Evolutionary conservation across 2,113 vertebrate species (phyloP), one percentile per base, ranked within the genome.

Genomic region (Nesoenas mayeri): DNA sequence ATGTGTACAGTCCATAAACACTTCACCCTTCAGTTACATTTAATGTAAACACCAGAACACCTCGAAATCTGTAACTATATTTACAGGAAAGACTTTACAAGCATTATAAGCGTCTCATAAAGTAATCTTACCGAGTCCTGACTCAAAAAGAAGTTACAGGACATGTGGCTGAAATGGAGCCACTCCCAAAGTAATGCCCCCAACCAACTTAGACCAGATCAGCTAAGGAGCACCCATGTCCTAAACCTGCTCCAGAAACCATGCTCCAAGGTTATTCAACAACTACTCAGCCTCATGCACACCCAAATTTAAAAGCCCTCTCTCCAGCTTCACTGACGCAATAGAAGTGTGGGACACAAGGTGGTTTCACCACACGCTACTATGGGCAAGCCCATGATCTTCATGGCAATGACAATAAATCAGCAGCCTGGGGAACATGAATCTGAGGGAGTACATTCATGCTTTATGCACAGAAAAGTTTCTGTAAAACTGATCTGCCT

Each of bases 391-490:
- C 54, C 20, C 31, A 51, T 5, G 36, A 62, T 4, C 48, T 58
- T 42, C 28, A 80, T 21, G 40, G 34, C 26, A 36, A 29, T 3
- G 12, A 47, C 22, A 64, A 3, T 5, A 70, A 48, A 31, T 28
- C 13, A 2, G 50, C 18, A 6, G 29, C 36, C 51, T 28, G 3
- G 11, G 24, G 51, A 88, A 44, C 1, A 56, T 0, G 0, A 1
- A 1, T 40, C 58, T 36, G 25, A 71, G 4, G 48, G 24, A 87
- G 13, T 36, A 36, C 13, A 5, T 9, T 70, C 50, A n/a, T 2
- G 15, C 48, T 54, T 42, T 1, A 58, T 4, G 34, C 28, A 72
- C 12, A 56, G 12, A 13, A 57, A 62, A 48, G 14, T 32, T 12
- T 66, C 34, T 53, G 31, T 36, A 78, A 34, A 78, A 74, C 3